Conservation (phyloP, 2,797 vertebrate genomes). For the Poeciliopsis infans region DNA sequence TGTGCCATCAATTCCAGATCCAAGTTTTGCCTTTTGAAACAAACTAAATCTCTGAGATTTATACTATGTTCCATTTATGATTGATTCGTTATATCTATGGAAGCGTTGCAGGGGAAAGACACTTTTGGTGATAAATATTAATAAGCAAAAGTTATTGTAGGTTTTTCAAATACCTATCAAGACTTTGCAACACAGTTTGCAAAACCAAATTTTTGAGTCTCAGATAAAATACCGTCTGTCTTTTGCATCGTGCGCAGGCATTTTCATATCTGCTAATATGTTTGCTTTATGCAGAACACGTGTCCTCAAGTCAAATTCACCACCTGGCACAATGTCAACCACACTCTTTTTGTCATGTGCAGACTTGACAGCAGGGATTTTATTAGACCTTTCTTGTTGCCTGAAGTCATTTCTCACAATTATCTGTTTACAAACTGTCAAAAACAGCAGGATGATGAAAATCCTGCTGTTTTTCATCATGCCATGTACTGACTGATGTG, state of each 20-base stretch:
- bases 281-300: not conserved
- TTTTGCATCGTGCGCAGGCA: not conserved
- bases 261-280: not conserved
- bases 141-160: not conserved
- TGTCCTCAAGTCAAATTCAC: not conserved
- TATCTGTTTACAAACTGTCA: conserved; percentile 20
- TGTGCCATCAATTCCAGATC: not conserved
- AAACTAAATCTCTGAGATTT: not conserved
- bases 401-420: conserved; percentile 12
- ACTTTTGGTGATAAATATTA: not conserved
- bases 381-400: conserved; percentile 12
- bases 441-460: no score
- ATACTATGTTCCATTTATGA: not conserved
- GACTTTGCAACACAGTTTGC: not conserved
- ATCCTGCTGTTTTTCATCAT: conserved; percentile 10
- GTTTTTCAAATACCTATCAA: not conserved
- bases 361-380: conserved; percentile 3
- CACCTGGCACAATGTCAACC: not conserved
- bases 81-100: not conserved
- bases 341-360: not conserved
- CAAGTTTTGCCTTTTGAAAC: not conserved
- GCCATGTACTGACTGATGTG: conserved; percentile 13
- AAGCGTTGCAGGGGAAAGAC: not conserved
- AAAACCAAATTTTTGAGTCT: not conserved
- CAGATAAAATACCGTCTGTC: not conserved